A percentile compares a stretch with the other conserved stretches of the same genome.
phyloP scores from a whole-genome alignment of 2,113 vertebrate genomes.

The Pionites leucogaster region DNA sequence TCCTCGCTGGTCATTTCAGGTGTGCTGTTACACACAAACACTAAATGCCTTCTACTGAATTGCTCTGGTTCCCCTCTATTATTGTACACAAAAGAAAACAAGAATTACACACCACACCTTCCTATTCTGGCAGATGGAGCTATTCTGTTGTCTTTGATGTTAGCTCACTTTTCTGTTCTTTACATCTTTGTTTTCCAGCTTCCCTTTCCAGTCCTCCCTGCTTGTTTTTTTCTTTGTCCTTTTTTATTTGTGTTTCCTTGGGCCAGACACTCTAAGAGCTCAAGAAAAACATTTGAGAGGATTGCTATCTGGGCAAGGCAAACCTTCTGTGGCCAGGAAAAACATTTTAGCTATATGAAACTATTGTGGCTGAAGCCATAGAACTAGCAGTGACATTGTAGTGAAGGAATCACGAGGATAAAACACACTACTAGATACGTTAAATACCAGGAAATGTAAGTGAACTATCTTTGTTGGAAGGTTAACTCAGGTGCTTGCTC shows the following conservation, averaged over 20 bases:
- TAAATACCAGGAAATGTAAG: not conserved
- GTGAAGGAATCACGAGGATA: not conserved
- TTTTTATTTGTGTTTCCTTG: conserved; percentile 7
- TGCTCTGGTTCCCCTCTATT: not conserved
- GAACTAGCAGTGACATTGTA: not conserved
- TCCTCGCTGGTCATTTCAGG: not conserved
- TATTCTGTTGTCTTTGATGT: not conserved
- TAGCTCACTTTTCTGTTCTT: not conserved
- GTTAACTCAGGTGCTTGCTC: not conserved
- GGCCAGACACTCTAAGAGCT: not conserved
- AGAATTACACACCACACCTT: not conserved
- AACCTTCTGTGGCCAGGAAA: not conserved
- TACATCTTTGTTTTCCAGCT: not conserved
- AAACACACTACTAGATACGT: not conserved
- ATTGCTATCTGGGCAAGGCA: conserved; percentile 1
- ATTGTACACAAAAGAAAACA: not conserved
- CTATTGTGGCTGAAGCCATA: not conserved
- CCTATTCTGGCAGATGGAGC: not conserved
- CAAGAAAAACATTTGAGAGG: conserved; percentile 21
- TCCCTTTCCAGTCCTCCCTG: not conserved
- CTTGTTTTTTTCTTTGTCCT: not conserved
- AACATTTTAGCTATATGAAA: conserved; percentile 20
- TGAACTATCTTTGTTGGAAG: not conserved
- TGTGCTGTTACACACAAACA: not conserved
- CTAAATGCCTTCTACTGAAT: not conserved